Base-by-base conservation (phyloP, 92 coral and sea anemone genomes). In the Epizoanthus stellaris region DNA sequence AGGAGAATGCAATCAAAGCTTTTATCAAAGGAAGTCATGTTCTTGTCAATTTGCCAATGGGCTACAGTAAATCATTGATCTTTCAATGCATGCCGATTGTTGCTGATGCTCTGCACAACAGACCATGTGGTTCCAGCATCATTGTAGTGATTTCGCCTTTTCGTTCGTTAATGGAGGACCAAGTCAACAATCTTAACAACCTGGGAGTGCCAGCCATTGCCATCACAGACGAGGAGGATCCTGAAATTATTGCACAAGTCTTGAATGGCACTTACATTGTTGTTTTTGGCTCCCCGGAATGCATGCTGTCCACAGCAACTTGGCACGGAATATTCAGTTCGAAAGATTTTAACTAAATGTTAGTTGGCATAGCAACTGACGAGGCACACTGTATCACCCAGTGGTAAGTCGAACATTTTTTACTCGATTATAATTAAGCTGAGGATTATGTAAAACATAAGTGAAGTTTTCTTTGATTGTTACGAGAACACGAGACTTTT, bases 281-380 rank as follows among this genome's bases (percentile, higher is more conserved):
- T 39, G 94, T 95, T 25, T 93, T 85, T 77, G 87, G 95, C 75
- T 95, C 96, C 0, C 98, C 98, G 5, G 94, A 90, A 80, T 86
- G 91, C 85, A 49, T 95, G 76, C 74, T 93, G 49, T 77, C 69
- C 58, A 77, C 69, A 20, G 82, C 40, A 14, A 77, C 70, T 21
- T 77, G 82, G 82, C 39, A 70, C 61, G 82, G 58, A 39, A 16
- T 77, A 3, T 77, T 77, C 23, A 59, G 82, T 9, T 77, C 69
- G 5, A 77, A 59, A 56, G 82, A 77, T 21, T 59, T 77, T 7
- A 77, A 20, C 4, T 57, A 77, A 39, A 77, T 77, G 82, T 69
- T 77, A 59, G 70, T 77, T 40, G 59, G 82, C 12, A 58, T 77
- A 15, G 82, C 82, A 60, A 77, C 60, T 69, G 68, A 39, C 17